Conservation (phyloP, 2,113 vertebrate species). For the Otolemur garnettii region DNA sequence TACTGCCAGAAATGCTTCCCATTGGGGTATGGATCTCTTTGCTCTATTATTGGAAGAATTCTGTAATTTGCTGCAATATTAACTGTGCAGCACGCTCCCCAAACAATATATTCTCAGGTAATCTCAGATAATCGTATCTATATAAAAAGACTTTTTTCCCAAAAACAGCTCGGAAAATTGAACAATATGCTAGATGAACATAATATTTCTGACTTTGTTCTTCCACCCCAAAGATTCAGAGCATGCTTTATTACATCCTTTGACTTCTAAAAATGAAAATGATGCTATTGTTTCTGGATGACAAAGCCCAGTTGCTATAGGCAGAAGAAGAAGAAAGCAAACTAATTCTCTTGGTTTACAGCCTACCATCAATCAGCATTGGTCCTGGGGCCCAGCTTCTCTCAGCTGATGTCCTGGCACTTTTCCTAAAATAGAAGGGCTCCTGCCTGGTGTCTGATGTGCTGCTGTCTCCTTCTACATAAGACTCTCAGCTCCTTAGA, state of each 20-base stretch:
- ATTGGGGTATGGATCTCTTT: neutral
- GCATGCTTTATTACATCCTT: neutral
- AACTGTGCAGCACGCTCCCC: neutral
- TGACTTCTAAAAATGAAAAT: neutral
- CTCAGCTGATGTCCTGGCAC: neutral
- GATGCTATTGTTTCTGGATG: neutral
- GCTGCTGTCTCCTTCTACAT: neutral
- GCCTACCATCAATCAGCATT: neutral
- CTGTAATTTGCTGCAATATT: constrained; percentile 23
- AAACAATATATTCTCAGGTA: neutral
- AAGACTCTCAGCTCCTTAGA: neutral
- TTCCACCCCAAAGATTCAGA: constrained; percentile 17
- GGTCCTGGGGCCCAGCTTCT: neutral
- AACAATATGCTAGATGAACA: neutral
- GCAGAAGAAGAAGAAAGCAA: neutral
- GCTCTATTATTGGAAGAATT: neutral
- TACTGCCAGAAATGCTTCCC: neutral
- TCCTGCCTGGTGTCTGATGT: neutral
- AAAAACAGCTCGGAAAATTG: constrained; percentile 19
- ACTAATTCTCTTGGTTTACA: neutral
- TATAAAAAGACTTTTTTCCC: neutral
- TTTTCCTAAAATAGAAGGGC: neutral
- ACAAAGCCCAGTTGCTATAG: constrained; percentile 2
- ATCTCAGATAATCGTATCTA: constrained; percentile 45
- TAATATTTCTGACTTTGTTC: constrained; percentile 35